These are phyloP conservation scores for Spheniscus mendiculus DNA, from an alignment of 2,113 vertebrate genomes.

Conservation along the genomic window DNA sequence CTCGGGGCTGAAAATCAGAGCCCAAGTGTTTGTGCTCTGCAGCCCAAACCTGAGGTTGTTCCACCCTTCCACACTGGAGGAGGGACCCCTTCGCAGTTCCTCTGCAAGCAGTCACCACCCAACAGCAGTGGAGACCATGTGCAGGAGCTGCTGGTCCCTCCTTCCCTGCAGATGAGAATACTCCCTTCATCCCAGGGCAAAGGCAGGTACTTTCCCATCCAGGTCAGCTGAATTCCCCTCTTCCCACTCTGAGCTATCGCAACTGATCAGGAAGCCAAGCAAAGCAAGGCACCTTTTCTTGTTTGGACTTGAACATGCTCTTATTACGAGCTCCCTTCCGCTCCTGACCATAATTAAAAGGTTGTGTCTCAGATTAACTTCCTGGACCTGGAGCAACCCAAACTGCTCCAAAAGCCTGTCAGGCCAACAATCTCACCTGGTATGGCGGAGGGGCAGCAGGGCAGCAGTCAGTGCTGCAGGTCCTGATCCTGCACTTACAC, in stretches of 20 bases:
- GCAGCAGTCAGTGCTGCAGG: background rate
- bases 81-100: background rate
- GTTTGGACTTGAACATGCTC: background rate
- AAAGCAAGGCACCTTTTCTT: background rate
- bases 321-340: background rate
- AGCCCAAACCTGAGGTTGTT: background rate
- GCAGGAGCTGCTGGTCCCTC: background rate
- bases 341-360: background rate
- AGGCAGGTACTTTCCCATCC: background rate
- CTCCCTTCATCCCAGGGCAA: background rate
- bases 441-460: background rate
- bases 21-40: background rate
- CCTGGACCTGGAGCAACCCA: background rate
- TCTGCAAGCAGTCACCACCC: background rate
- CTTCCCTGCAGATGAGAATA: background rate
- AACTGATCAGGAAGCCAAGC: background rate
- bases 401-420: background rate
- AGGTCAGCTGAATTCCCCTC: background rate
- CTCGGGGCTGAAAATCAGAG: background rate
- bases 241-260: background rate
- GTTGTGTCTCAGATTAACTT: background rate
- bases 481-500: background rate
- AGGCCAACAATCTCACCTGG: accelerated
- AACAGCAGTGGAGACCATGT: background rate
- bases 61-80: background rate